These are phyloP conservation scores for Sebastiscus tertius DNA, from an alignment of 2,797 vertebrate genomes.

Conservation along the genomic window DNA sequence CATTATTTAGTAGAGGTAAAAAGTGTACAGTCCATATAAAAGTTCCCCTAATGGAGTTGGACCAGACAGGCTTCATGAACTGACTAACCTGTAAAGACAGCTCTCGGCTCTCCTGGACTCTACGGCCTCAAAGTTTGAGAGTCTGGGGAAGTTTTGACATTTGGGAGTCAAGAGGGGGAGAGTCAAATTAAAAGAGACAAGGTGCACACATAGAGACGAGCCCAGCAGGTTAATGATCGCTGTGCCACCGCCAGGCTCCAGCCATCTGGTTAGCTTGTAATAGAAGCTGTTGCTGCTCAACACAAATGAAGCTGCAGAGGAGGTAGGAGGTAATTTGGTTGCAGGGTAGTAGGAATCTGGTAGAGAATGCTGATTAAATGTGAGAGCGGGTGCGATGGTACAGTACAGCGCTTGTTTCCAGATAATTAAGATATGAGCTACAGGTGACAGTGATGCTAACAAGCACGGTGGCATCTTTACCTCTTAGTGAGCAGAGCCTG, in stretches of 20 bases:
- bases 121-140: conserved; percentile 8
- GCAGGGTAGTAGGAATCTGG: conserved; percentile 11
- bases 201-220: conserved; percentile 25
- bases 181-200: conserved; percentile 46
- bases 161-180: conserved; percentile 11
- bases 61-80: not conserved
- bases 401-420: not conserved
- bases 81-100: not conserved
- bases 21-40: not conserved
- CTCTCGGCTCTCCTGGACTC: not conserved
- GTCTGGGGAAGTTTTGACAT: conserved; percentile 45
- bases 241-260: conserved; percentile 18
- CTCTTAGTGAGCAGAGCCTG: not conserved
- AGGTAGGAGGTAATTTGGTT: conserved; percentile 15
- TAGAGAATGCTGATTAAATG: conserved; percentile 24
- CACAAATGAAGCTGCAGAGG: conserved; percentile 8
- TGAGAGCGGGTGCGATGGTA: not conserved
- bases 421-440: conserved; percentile 49
- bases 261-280: conserved; percentile 58
- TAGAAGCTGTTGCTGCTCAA: conserved; percentile 35
- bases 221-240: conserved; percentile 57
- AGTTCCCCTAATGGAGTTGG: not conserved
- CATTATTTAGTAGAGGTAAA: not conserved
- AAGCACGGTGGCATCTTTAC: not conserved
- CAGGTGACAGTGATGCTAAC: conserved; percentile 47